phyloP scores from a whole-genome alignment of 2,113 vertebrate genomes.

The Microtus pennsylvanicus region DNA sequence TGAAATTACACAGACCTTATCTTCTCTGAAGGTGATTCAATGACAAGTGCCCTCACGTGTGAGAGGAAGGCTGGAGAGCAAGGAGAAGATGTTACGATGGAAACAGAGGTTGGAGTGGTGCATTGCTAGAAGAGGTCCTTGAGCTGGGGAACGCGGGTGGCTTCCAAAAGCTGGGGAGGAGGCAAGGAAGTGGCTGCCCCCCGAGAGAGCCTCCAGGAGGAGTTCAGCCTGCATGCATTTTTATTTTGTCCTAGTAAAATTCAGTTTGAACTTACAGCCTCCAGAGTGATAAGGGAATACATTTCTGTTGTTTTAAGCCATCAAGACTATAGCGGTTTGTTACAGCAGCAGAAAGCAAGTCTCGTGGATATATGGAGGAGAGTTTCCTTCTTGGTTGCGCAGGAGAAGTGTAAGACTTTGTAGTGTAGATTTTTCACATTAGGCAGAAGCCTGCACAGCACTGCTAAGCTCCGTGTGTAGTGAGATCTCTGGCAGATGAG shows the following conservation, averaged over 20 bases:
- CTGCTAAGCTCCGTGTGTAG: background rate
- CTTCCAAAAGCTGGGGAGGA: background rate
- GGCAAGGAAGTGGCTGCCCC: background rate
- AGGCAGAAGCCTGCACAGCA: background rate
- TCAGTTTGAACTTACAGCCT: background rate
- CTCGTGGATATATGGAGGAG: background rate
- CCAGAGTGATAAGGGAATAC: background rate
- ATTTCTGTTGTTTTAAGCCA: background rate
- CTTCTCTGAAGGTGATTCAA: background rate
- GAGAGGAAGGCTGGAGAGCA: background rate
- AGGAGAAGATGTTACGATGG: background rate
- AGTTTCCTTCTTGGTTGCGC: constrained; percentile 9
- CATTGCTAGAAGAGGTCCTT: background rate
- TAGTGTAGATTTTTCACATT: background rate
- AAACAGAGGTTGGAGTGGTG: background rate
- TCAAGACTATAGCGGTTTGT: background rate
- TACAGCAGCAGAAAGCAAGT: constrained; percentile 6
- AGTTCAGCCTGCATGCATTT: background rate
- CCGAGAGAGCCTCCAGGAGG: background rate
- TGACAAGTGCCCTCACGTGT: background rate
- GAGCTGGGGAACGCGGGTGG: background rate
- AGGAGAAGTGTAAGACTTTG: background rate
- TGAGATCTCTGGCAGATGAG: background rate
- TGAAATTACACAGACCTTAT: constrained; percentile 56
- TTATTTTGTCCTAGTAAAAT: background rate